Base-by-base conservation (phyloP, 1,140 invertebrate genomes). In the Galleria mellonella region DNA sequence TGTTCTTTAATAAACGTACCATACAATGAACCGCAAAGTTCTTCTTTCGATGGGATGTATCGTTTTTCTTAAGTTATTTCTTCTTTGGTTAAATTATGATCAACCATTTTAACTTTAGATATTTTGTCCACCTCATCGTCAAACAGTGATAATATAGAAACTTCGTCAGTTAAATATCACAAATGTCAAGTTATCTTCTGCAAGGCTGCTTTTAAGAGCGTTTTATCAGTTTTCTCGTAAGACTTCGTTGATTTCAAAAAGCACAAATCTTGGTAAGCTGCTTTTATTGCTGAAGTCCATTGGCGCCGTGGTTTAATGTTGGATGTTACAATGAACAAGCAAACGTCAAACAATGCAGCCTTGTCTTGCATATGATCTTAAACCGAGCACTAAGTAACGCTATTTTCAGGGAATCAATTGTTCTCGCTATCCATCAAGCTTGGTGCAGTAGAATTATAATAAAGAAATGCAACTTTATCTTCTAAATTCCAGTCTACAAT, bases 401-500 rank as follows among this genome's bases (percentile, higher is more conserved):
- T 37, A 37, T 37, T 37, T 37, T 37, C 15, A 37, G n/a, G 1
- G 15, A 37, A 37, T 37, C 14, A 9, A 40, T 29, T 11, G 38
- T 10, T 23, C 27, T 29, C n/a, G 38, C 9, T 7, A 11, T 23
- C 14, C 14, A 40, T 40, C 27, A 4, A 33, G 32, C 32, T 33
- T 33, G 32, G 8, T 33, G 32, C 38, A 23, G 38, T 40, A 12
- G 38, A 30, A 12, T 40, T 12, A 40, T 28, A 30, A 27, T 2
- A 39, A n/a, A n/a, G n/a, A n/a, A n/a, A n/a, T n/a, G n/a, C n/a
- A n/a, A n/a, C n/a, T n/a, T n/a, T n/a, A n/a, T n/a, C 14, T 10
- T 39, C 15, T 7, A 39, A 17, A 27, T 39, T 39, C 17, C 37
- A 39, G 15, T 39, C 12, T 8, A 27, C 10, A n/a, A 39, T 27